Evolutionary conservation across 2,113 vertebrate genomes (phyloP), one percentile per base, ranked within the genome.

Genomic region (Takifugu flavidus): DNA sequence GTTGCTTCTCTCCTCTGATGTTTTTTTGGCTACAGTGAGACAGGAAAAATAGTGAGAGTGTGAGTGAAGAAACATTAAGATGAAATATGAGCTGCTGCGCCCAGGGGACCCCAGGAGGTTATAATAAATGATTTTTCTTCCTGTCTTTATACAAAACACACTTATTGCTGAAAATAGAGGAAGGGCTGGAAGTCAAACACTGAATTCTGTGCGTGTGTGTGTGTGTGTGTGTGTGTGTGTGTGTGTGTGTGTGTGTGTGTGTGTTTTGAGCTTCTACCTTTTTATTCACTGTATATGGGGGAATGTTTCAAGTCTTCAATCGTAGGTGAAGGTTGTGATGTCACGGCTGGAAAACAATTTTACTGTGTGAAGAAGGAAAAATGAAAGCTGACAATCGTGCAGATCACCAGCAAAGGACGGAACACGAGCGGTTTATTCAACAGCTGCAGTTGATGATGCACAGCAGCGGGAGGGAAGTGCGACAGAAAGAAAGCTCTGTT

Each of bases 51-150:
- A 27, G 64, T 25, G 63, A 68, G 66, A 58, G 70, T 64, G 75
- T 72, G 80, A 76, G 65, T 75, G 72, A 74, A 75, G 65, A 84
- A 70, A 70, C 72, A 85, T 82, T 82, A 83, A 70, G 77, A 85
- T 86, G 83, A 88, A 86, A 86, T 85, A 86, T 82, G 82, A 86
- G 82, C 65, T 49, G 68, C 55, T 12, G 62, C 68, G 65, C 50
- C 79, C 62, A 79, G 13, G 49, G 75, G 75, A 78, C 75, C 66
- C 45, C 59, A 49, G 79, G 50, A 59, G 53, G 67, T 72, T 77
- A 65, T 80, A 84, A 85, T 88, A 82, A 85, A 86, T 79, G 80
- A 72, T 65, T 73, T 72, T 77, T 81, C 70, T 71, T 66, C 56
- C 69, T 80, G 70, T 79, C 83, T 80, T 82, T 77, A 74, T 81